phyloP scores from a whole-genome alignment of 2,797 vertebrate species.

The Liparis tanakae region DNA sequence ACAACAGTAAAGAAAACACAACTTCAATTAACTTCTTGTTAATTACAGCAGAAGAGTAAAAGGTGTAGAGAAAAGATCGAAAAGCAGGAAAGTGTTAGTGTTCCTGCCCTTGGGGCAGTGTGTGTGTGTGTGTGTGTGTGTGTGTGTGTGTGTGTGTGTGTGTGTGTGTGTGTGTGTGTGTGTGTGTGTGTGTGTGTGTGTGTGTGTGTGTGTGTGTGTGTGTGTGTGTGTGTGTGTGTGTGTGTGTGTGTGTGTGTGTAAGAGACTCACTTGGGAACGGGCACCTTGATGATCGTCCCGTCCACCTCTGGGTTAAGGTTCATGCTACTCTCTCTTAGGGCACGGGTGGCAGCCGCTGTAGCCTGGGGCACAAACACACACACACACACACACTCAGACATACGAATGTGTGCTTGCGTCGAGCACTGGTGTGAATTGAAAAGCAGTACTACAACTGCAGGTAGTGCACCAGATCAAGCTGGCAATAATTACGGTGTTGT shows the following conservation, averaged over 20 bases:
- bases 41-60: slow-evolving; percentile 17
- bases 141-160: slow-evolving; percentile 20
- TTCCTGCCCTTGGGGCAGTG: slow-evolving; percentile 18
- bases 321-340: slow-evolving; percentile 95
- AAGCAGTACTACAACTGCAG: slow-evolving; percentile 59
- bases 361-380: slow-evolving; percentile 82
- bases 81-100: slow-evolving; percentile 29
- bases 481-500: slow-evolving; percentile 76
- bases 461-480: slow-evolving; percentile 73
- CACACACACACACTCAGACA: slow-evolving; percentile 22
- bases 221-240: background rate
- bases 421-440: slow-evolving; percentile 41
- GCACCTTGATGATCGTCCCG: slow-evolving; percentile 92
- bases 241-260: slow-evolving; percentile 38
- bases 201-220: background rate
- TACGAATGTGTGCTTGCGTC: slow-evolving; percentile 25
- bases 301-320: slow-evolving; percentile 97
- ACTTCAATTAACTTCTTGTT: background rate
- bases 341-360: slow-evolving; percentile 88
- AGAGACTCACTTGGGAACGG: slow-evolving; percentile 93
- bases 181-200: no score
- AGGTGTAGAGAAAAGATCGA: slow-evolving; percentile 24
- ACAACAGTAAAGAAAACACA: background rate
- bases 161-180: slow-evolving; percentile 21
- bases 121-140: no score